These are phyloP conservation scores for Tor tambroides DNA, from an alignment of 2,113 vertebrate genomes.

Conservation along the genomic window DNA sequence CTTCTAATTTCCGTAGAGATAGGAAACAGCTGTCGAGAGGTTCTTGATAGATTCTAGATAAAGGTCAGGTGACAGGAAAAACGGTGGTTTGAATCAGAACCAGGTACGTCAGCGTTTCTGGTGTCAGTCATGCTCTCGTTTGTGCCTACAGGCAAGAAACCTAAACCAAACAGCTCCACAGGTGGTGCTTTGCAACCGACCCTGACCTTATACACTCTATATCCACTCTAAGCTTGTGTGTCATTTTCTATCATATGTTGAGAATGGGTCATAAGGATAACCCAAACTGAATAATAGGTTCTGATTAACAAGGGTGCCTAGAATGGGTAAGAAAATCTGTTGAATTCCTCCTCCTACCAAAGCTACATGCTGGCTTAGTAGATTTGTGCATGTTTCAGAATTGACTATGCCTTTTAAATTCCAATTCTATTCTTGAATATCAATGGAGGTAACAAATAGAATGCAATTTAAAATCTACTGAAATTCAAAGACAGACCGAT, in stretches of 20 bases:
- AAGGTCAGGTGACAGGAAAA: conserved; percentile 21
- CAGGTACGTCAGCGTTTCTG: conserved; percentile 2
- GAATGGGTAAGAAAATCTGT: neutral
- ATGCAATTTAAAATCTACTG: neutral
- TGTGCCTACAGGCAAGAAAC: conserved; percentile 13
- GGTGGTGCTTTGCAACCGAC: neutral
- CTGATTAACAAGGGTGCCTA: neutral
- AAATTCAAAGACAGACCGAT: neutral
- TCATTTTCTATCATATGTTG: neutral
- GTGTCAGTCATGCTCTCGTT: neutral
- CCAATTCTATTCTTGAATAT: neutral
- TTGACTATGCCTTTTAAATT: neutral
- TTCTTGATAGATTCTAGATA: conserved; percentile 1
- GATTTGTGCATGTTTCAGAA: neutral
- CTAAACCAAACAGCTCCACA: neutral
- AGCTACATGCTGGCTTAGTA: neutral
- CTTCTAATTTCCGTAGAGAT: neutral
- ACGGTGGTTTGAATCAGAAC: neutral
- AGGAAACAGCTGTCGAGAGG: neutral
- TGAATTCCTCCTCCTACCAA: neutral
- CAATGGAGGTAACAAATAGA: neutral
- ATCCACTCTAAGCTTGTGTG: neutral
- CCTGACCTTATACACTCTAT: neutral
- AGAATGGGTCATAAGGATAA: neutral
- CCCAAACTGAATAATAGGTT: neutral